Conservation (phyloP, 1,140 invertebrate species). For the Plodia interpunctella region DNA sequence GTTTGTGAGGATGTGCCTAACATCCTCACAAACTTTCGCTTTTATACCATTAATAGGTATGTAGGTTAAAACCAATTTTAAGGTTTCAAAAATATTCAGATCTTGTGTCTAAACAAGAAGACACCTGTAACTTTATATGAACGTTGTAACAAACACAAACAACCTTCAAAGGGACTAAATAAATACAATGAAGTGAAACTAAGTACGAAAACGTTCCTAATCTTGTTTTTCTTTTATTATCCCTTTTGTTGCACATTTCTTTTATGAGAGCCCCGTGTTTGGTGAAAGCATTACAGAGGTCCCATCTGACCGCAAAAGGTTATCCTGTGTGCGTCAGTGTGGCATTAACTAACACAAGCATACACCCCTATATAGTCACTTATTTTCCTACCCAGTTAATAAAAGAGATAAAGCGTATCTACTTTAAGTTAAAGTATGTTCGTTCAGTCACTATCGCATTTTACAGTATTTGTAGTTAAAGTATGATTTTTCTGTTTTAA, state of each 20-base stretch:
- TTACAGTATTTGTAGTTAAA: too few species aligned
- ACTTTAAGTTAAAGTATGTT: too few species aligned
- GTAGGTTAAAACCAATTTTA: too few species aligned
- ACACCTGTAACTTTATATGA: too few species aligned
- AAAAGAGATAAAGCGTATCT: too few species aligned
- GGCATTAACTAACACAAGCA: background rate
- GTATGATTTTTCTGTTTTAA: too few species aligned
- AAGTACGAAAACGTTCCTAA: conserved; percentile 7
- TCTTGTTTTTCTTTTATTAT: conserved; percentile 18
- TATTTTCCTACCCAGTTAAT: too few species aligned
- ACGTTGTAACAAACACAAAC: background rate
- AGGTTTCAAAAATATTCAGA: background rate
- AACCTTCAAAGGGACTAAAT: background rate
- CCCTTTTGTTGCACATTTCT: conserved; percentile 14
- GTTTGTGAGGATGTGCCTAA: too few species aligned
- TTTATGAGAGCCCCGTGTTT: conserved; percentile 15
- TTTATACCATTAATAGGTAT: too few species aligned
- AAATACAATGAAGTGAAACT: background rate
- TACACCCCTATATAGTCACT: too few species aligned
- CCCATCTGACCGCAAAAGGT: conserved; percentile 16
- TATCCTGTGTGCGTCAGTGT: conserved; percentile 7
- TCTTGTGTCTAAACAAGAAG: background rate
- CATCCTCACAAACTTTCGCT: too few species aligned
- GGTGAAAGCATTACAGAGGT: conserved; percentile 13
- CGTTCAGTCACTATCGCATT: too few species aligned